These are phyloP conservation scores for Spodoptera exigua DNA, from an alignment of 2,888 invertebrate genomes.

Conservation along the genomic window DNA sequence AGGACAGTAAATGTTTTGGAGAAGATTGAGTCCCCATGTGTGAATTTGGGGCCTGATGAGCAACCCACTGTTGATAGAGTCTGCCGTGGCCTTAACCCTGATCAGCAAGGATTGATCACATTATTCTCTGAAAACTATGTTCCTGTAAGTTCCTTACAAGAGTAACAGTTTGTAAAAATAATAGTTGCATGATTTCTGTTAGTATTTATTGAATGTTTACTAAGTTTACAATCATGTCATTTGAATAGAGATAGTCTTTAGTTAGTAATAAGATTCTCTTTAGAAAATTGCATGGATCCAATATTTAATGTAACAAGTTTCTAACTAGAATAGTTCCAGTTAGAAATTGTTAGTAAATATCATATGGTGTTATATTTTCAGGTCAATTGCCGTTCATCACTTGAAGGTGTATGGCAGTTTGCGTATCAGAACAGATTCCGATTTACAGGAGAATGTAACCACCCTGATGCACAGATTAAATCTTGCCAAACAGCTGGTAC, in stretches of 20 bases:
- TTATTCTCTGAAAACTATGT: constrained; percentile 97
- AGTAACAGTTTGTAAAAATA: constrained; percentile 4
- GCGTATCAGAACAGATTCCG: constrained; percentile 96
- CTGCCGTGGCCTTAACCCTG: constrained; percentile 92
- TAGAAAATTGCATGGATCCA: too few relatives aligned
- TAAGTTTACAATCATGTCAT: too few relatives aligned
- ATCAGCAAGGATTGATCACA: constrained; percentile 95
- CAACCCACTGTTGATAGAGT: constrained; percentile 93
- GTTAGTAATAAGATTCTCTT: too few relatives aligned
- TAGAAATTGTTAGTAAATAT: too few relatives aligned
- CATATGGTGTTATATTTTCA: constrained; percentile 40
- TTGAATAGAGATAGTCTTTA: too few relatives aligned
- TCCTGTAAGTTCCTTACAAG: constrained; percentile 86
- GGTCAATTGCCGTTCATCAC: constrained; percentile 96
- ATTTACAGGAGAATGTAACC: constrained; percentile 97
- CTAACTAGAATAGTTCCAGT: too few relatives aligned
- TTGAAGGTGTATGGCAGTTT: constrained; percentile 99
- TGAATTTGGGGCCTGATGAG: constrained; percentile 90
- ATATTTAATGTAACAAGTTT: too few relatives aligned
- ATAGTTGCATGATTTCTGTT: constrained; percentile 5
- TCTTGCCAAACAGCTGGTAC: constrained; percentile 99
- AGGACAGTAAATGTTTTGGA: constrained; percentile 96
- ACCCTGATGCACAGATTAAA: constrained; percentile 96
- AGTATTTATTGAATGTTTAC: too few relatives aligned
- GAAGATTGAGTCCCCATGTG: constrained; percentile 95